Percentiles rank a stretch among this genome's conserved stretches.
Evolutionary conservation across 2,797 vertebrate genomes (phyloP).

Genomic region (Holocentrus rufus): DNA sequence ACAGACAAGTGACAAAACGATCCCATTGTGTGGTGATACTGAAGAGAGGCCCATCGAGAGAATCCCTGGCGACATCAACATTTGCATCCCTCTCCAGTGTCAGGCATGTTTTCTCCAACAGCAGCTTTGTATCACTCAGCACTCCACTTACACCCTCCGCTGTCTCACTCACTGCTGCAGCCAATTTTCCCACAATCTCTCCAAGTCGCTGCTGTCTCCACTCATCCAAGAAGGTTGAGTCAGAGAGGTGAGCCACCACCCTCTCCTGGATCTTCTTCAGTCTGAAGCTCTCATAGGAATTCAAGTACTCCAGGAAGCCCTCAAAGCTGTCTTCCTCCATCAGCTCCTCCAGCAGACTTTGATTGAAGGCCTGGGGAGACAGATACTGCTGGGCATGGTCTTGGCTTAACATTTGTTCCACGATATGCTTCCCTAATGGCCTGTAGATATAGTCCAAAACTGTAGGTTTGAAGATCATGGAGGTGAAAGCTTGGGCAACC

Average conservation of each 20-base stretch:
- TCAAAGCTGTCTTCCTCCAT: slow-evolving; percentile 76
- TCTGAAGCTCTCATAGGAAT: slow-evolving; percentile 67
- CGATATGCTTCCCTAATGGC: slow-evolving; percentile 66
- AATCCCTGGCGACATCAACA: slow-evolving; percentile 57
- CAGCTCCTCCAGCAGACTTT: slow-evolving; percentile 73
- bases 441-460: slow-evolving; percentile 71
- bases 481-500: slow-evolving; percentile 69
- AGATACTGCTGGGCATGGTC: slow-evolving; percentile 49
- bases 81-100: slow-evolving; percentile 70
- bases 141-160: slow-evolving; percentile 49
- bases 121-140: slow-evolving; percentile 63
- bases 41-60: slow-evolving; percentile 72
- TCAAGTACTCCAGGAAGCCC: slow-evolving; percentile 73
- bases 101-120: slow-evolving; percentile 74
- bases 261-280: slow-evolving; percentile 67
- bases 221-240: slow-evolving; percentile 52
- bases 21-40: slow-evolving; percentile 72
- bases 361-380: slow-evolving; percentile 70
- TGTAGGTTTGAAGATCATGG: slow-evolving; percentile 72
- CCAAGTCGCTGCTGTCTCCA: slow-evolving; percentile 71
- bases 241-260: slow-evolving; percentile 65
- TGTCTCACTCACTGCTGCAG: slow-evolving; percentile 64
- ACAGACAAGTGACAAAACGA: slow-evolving; percentile 71
- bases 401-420: slow-evolving; percentile 66
- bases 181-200: slow-evolving; percentile 73